Evolutionary conservation across 30 jellyfish, hydroid and myxozoan genomes (phyloP).

Genomic region (Clytia hemisphaerica): DNA sequence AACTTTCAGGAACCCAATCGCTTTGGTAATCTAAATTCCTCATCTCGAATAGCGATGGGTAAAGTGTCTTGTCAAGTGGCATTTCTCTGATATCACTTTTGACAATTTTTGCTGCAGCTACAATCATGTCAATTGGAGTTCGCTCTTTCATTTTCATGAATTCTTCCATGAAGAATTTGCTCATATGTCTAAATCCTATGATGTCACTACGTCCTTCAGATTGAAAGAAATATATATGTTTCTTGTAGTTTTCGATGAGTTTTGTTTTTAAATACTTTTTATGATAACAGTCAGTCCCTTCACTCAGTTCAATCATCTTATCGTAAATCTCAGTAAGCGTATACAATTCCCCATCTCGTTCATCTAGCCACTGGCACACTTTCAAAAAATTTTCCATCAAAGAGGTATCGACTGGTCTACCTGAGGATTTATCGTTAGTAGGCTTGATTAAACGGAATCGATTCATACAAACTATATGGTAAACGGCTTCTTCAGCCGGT

Average conservation of each 20-base stretch:
- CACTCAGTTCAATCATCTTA: conserved; percentile 15
- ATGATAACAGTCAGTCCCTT: conserved; percentile 7
- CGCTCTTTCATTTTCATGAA: neutral
- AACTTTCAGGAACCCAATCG: too few species aligned
- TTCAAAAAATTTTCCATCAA: conserved; percentile 8
- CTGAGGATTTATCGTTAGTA: neutral
- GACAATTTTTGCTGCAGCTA: conserved; percentile 46
- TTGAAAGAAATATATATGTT: conserved; percentile 33
- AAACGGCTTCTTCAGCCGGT: conserved; percentile 35
- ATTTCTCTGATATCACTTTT: conserved; percentile 36
- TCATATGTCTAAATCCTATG: conserved; percentile 55
- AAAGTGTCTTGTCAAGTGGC: neutral
- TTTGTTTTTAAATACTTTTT: conserved; percentile 4
- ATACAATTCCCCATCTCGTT: conserved; percentile 34
- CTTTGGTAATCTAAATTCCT: neutral
- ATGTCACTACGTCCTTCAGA: conserved; percentile 17
- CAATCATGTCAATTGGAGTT: conserved; percentile 11
- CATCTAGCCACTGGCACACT: conserved; percentile 43
- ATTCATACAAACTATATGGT: conserved; percentile 26
- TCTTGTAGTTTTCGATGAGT: conserved; percentile 20
- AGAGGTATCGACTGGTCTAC: conserved; percentile 32
- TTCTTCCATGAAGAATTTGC: conserved; percentile 2
- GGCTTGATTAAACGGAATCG: conserved; percentile 5
- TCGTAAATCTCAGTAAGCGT: conserved; percentile 20
- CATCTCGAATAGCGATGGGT: conserved; percentile 5